phyloP scores from a whole-genome alignment of 2,113 vertebrate genomes.

The Scomber colias region DNA sequence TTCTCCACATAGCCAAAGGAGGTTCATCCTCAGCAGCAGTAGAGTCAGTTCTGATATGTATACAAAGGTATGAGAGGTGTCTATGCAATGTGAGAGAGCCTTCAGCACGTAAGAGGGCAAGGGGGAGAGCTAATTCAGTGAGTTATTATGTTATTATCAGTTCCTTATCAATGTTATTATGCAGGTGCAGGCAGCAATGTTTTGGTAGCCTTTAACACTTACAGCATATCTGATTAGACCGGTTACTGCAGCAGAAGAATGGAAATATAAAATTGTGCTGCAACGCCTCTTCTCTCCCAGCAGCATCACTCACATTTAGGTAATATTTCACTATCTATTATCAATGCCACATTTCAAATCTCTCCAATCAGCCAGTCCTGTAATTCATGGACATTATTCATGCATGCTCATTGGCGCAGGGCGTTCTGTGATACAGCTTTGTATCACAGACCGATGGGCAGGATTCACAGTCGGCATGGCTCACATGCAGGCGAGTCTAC shows the following conservation, averaged over 20 bases:
- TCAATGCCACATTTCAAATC: slow-evolving; percentile 48
- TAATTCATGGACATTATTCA: slow-evolving; percentile 32
- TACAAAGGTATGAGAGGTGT: slow-evolving; percentile 6
- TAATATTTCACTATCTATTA: slow-evolving; percentile 45
- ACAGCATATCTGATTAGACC: slow-evolving; percentile 41
- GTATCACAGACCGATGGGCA: slow-evolving; percentile 30
- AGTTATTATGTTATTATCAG: slow-evolving; percentile 28
- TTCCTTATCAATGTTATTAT: slow-evolving; percentile 43
- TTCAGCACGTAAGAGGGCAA: not conserved
- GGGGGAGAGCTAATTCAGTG: not conserved
- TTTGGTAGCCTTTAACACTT: slow-evolving; percentile 41
- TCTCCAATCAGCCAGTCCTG: slow-evolving; percentile 15
- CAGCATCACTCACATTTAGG: slow-evolving; percentile 29
- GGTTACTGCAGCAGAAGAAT: slow-evolving; percentile 29
- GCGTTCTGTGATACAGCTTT: not conserved
- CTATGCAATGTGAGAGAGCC: not conserved
- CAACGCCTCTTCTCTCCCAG: slow-evolving; percentile 10
- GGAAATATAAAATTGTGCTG: not conserved
- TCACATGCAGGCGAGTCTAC: slow-evolving; percentile 30
- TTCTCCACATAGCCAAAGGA: not conserved
- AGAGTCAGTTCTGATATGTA: not conserved
- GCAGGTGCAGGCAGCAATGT: slow-evolving; percentile 39
- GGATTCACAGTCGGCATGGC: slow-evolving; percentile 32
- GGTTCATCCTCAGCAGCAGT: slow-evolving; percentile 4
- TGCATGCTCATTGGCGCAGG: not conserved